A percentile compares a stretch with the other conserved stretches of the same genome.
These are phyloP conservation scores for Sarcoramphus papa DNA, from an alignment of 2,797 vertebrate genomes.

Conservation along the genomic window DNA sequence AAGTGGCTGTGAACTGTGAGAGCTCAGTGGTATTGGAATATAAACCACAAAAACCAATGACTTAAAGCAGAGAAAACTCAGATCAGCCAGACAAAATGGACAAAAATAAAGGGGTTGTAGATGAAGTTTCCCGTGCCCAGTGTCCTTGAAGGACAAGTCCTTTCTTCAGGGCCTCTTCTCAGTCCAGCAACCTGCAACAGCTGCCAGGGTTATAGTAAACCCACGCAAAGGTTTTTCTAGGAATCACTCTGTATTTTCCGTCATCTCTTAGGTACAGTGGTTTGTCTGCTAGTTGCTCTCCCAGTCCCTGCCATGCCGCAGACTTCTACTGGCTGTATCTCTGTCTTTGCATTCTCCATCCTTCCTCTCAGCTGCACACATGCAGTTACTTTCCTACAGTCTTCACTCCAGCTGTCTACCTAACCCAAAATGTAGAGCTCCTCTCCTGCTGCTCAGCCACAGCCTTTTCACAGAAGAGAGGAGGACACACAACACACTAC, in stretches of 20 bases:
- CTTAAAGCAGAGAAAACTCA: background rate
- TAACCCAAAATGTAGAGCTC: background rate
- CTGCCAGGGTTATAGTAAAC: background rate
- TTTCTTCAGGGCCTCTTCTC: background rate
- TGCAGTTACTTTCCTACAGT: background rate
- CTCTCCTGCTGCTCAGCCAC: background rate
- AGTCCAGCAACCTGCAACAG: background rate
- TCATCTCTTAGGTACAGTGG: no score
- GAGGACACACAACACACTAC: background rate
- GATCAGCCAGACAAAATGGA: background rate
- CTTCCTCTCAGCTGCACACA: background rate
- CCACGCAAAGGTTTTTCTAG: background rate
- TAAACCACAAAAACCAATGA: background rate
- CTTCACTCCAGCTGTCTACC: background rate
- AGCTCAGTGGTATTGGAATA: background rate
- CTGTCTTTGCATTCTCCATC: background rate
- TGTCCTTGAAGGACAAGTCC: background rate
- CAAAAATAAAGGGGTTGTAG: background rate
- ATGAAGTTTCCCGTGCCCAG: background rate
- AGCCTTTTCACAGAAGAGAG: background rate
- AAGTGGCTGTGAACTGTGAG: background rate
- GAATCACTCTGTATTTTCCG: background rate
- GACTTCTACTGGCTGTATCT: background rate
- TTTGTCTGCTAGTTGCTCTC: background rate
- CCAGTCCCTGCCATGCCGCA: background rate